phyloP scores from a whole-genome alignment of 2,797 vertebrate species.

The Babyrousa celebensis region DNA sequence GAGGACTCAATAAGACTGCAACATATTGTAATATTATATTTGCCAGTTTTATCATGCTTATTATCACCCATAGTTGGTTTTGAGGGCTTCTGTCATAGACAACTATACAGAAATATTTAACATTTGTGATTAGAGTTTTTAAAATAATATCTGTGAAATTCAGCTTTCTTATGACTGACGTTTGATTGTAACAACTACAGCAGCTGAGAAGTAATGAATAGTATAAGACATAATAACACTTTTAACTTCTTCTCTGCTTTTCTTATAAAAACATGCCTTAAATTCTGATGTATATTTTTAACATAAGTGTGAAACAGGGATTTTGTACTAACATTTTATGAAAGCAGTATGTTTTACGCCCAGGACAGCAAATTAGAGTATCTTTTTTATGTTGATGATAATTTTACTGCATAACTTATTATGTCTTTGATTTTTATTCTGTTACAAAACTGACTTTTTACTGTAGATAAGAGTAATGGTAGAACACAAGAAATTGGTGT shows the following conservation, averaged over 20 bases:
- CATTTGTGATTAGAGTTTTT: not conserved
- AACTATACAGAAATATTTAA: conserved; percentile 5
- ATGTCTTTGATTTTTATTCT: not conserved
- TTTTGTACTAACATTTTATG: conserved; percentile 20
- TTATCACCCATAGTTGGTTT: not conserved
- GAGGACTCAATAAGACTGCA: not conserved
- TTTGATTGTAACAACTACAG: not conserved
- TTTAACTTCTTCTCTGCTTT: conserved; percentile 15
- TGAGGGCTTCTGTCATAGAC: not conserved
- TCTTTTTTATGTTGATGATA: not conserved
- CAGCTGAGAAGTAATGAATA: not conserved
- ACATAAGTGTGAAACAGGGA: not conserved
- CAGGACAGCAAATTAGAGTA: not conserved
- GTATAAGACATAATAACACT: not conserved
- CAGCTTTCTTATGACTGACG: not conserved
- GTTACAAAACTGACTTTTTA: not conserved
- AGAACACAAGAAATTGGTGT: not conserved
- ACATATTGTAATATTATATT: not conserved
- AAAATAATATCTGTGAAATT: conserved; percentile 16
- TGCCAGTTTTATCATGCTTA: not conserved
- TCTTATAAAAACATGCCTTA: not conserved
- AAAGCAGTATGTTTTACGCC: not conserved
- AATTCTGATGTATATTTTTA: not conserved
- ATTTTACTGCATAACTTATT: not conserved
- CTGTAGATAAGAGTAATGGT: not conserved